Base-by-base conservation (phyloP, 2,797 vertebrate species). In the Lagodon rhomboides region DNA sequence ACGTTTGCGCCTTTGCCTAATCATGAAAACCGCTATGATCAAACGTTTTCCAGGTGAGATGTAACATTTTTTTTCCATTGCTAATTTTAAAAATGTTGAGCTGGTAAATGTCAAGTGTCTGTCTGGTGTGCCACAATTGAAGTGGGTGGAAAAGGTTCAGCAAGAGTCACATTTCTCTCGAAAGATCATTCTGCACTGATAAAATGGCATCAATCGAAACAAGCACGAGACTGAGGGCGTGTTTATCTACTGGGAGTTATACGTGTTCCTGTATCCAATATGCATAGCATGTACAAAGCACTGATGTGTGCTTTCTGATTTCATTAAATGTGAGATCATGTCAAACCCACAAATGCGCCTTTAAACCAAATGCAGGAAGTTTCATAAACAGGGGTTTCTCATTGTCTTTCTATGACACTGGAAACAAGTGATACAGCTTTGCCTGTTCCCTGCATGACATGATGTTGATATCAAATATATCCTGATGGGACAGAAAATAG, bases 381-480 rank as follows among this genome's bases (percentile, higher is more conserved):
- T 34, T 8, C 23, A 27, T 0, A 3, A 12, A 0, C 12, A 44
- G 46, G 18, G 16, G 8, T 0, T 71, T 47, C 55, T 64, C 54
- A 47, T 71, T 68, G 63, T 87, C 3, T 79, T 82, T 83, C 70
- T 84, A 66, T 68, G 68, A 41, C 53, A 73, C 58, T 73, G 13
- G 50, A 23, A 69, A 59, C 51, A 73, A 25, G 46, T 51, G 5
- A 53, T 74, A 58, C 58, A 72, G 46, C 53, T 66, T 83, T 55
- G 38, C 59, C 17, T 59, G 13, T n/a, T 62, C 43, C 2, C 49
- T 83, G 54, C 49, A 80, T 77, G 69, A 68, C 15, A 54, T 61
- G 67, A 68, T 75, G 71, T 66, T 75, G 73, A 68, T 77, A 80
- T 88, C 69, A 70, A 20, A 82, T 38, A 73, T 72, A 62, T 64